These are phyloP conservation scores for Polyploca ridens DNA, from an alignment of 2,888 invertebrate species.

Conservation along the genomic window DNA sequence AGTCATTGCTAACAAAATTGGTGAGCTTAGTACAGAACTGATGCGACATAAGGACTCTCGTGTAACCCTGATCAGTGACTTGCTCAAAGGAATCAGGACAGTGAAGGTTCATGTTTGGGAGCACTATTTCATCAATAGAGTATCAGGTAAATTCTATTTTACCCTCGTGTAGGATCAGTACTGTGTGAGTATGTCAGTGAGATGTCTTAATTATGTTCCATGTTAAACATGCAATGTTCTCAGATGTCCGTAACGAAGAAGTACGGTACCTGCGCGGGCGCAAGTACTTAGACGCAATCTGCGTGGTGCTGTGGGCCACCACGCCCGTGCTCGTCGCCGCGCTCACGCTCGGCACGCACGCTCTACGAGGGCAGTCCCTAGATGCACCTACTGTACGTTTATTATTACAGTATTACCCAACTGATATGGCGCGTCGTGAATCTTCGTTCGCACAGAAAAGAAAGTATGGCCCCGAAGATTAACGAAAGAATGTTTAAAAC, in stretches of 20 bases:
- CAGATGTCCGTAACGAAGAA: constrained; percentile 88
- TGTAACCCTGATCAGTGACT: constrained; percentile 94
- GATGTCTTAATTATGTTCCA: too few species aligned
- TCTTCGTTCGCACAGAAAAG: too few species aligned
- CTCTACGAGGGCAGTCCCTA: constrained; percentile 90
- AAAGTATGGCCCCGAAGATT: too few species aligned
- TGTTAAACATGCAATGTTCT: not conserved
- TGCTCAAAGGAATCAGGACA: constrained; percentile 93
- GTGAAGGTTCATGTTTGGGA: constrained; percentile 98
- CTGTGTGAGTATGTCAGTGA: too few species aligned
- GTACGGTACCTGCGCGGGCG: constrained; percentile 91
- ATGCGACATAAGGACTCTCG: constrained; percentile 96
- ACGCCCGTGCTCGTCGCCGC: constrained; percentile 96
- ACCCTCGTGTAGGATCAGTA: not conserved
- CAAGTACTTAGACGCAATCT: constrained; percentile 98
- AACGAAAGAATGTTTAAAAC: too few species aligned
- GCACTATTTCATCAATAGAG: constrained; percentile 90
- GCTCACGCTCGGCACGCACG: constrained; percentile 92
- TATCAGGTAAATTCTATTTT: constrained; percentile 82
- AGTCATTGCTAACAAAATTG: constrained; percentile 94
- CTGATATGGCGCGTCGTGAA: too few species aligned
- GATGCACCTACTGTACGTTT: constrained; percentile 86
- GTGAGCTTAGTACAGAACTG: constrained; percentile 91
- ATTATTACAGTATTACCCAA: too few species aligned
- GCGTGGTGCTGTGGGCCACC: constrained; percentile 99